Percentiles rank a stretch among this genome's conserved stretches.
phyloP scores from a whole-genome alignment of 2,113 vertebrate species.

The Chaetops frenatus region DNA sequence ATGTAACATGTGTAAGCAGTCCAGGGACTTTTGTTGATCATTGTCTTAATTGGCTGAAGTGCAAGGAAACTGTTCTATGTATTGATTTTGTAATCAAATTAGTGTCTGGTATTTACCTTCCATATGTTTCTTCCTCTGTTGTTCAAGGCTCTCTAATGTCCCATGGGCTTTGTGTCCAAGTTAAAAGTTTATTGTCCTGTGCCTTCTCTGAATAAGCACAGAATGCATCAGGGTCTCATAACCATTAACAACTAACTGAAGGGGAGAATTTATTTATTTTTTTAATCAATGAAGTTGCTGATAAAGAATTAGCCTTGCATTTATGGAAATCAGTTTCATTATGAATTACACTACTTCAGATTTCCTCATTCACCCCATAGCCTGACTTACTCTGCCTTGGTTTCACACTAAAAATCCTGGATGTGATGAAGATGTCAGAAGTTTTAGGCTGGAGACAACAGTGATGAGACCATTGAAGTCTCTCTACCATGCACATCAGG shows the following conservation, averaged over 20 bases:
- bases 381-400: neutral
- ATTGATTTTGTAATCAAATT: constrained; percentile 50
- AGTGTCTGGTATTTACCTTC: neutral
- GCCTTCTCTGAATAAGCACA: neutral
- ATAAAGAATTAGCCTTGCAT: neutral
- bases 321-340: neutral
- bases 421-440: neutral
- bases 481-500: neutral
- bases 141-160: neutral
- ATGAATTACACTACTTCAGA: neutral
- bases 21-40: neutral
- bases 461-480: accelerated
- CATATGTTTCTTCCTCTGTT: neutral
- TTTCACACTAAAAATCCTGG: neutral
- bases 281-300: neutral
- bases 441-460: neutral
- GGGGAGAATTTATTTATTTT: neutral
- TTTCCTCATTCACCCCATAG: neutral
- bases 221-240: neutral
- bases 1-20: neutral
- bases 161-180: neutral
- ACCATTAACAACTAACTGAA: neutral
- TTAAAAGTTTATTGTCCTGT: neutral
- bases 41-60: constrained; percentile 25
- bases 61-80: neutral